phyloP scores from a whole-genome alignment of 2,113 vertebrate species.

The Trematomus loennbergii region DNA sequence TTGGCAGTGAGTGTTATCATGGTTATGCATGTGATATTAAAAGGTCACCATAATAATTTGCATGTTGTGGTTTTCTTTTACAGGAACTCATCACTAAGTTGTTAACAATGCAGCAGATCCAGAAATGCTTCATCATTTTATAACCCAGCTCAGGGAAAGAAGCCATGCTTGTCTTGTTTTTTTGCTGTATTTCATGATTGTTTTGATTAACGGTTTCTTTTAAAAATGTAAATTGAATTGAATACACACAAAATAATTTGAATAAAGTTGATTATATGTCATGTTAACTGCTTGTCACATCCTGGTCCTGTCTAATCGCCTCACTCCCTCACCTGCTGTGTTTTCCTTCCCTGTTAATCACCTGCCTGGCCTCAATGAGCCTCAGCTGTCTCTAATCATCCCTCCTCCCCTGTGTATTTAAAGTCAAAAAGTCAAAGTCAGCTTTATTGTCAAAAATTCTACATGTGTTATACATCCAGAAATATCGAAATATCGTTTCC shows the following conservation, averaged over 20 bases:
- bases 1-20: not conserved
- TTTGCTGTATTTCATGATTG: not conserved
- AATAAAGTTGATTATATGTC: not conserved
- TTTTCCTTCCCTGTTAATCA: no score
- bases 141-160: not conserved
- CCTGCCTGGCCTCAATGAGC: no score
- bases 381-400: no score
- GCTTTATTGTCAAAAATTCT: no score
- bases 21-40: not conserved
- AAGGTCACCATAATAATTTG: not conserved
- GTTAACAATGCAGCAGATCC: not conserved
- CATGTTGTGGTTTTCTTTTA: not conserved
- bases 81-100: slow-evolving; percentile 15
- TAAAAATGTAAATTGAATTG: no score
- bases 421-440: no score
- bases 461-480: no score
- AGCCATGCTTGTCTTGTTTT: not conserved
- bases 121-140: slow-evolving; percentile 5
- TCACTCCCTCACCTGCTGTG: no score
- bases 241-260: no score
- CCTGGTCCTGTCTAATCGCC: no score
- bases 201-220: not conserved
- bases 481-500: no score
- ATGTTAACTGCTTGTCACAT: not conserved
- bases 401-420: no score